phyloP scores from a whole-genome alignment of 2,113 vertebrate genomes.

The Leptodactylus fuscus region DNA sequence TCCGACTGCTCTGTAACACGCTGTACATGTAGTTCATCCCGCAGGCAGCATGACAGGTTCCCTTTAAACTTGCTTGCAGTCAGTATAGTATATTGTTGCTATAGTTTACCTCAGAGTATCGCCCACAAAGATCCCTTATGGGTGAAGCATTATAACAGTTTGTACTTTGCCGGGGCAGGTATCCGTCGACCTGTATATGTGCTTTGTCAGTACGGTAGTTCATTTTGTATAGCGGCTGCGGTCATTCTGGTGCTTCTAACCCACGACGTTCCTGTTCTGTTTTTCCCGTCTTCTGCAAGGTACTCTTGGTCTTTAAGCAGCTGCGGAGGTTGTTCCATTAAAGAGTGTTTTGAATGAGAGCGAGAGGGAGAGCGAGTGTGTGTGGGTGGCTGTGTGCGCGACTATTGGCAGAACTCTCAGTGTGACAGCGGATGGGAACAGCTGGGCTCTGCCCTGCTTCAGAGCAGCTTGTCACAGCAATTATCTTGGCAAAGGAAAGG shows the following conservation, averaged over 20 bases:
- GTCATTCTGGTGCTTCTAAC: not conserved
- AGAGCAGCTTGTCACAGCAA: constrained; percentile 72
- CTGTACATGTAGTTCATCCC: too few species aligned
- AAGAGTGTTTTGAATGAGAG: constrained; percentile 73
- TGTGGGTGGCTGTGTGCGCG: constrained; percentile 68
- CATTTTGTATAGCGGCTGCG: too few species aligned
- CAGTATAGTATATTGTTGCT: too few species aligned
- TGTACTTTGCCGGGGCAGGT: not conserved
- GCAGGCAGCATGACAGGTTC: too few species aligned
- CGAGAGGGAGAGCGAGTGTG: constrained; percentile 60
- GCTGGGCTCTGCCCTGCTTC: constrained; percentile 73
- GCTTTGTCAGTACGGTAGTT: too few species aligned
- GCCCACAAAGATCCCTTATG: not conserved
- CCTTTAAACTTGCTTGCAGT: too few species aligned
- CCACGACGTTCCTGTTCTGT: not conserved
- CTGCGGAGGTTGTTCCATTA: constrained; percentile 74
- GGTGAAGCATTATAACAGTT: not conserved
- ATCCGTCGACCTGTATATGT: too few species aligned
- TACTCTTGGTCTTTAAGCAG: constrained; percentile 75
- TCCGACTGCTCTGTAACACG: too few species aligned
- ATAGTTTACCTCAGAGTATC: not conserved
- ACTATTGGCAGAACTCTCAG: constrained; percentile 74
- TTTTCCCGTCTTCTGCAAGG: constrained; percentile 1
- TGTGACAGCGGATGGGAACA: constrained; percentile 75
- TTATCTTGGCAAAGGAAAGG: constrained; percentile 69